Conservation (phyloP, 1,140 invertebrate species). For the Acromyrmex echinatior region DNA sequence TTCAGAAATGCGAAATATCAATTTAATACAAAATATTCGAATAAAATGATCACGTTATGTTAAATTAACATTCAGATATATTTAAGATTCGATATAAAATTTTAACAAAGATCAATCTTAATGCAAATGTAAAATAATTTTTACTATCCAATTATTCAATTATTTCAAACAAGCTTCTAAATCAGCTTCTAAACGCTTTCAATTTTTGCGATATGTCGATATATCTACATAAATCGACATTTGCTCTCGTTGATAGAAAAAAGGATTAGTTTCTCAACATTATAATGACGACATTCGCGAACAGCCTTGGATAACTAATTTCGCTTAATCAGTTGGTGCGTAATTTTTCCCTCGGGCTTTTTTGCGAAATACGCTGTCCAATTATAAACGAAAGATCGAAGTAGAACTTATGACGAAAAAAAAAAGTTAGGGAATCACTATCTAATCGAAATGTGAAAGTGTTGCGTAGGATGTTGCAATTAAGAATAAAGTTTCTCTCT, state of each 20-base stretch:
- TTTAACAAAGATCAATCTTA: too few species aligned
- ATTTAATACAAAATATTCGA: too few species aligned
- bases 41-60: too few species aligned
- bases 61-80: too few species aligned
- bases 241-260: slow-evolving; percentile 22
- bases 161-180: background rate
- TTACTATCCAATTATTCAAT: too few species aligned
- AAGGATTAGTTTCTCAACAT: slow-evolving; percentile 20
- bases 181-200: background rate
- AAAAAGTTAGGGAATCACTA: slow-evolving; percentile 1
- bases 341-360: slow-evolving; percentile 16
- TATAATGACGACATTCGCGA: background rate
- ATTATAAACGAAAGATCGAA: slow-evolving; percentile 29
- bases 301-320: slow-evolving; percentile 31
- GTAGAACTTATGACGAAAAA: background rate
- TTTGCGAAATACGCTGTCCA: slow-evolving; percentile 28
- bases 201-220: background rate
- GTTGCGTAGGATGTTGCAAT: slow-evolving; percentile 21
- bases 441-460: background rate
- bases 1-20: too few species aligned
- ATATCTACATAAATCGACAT: background rate
- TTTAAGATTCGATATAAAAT: too few species aligned
- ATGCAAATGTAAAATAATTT: too few species aligned
- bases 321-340: slow-evolving; percentile 14
- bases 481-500: background rate